These are phyloP conservation scores for Petrocephalus schoutedeni DNA, from an alignment of 2,797 vertebrate species.

Conservation along the genomic window DNA sequence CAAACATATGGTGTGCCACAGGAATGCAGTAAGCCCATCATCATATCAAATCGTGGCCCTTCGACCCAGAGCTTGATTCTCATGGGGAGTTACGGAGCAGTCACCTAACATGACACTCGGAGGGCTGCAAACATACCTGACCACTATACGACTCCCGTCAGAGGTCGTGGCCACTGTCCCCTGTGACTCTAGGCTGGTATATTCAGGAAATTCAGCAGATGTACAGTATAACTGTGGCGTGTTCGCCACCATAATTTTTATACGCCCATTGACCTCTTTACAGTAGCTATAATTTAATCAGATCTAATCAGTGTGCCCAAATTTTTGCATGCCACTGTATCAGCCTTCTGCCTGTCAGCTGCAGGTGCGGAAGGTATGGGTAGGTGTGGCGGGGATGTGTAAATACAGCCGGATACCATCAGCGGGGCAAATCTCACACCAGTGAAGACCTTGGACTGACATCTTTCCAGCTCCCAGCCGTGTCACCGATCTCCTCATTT, in stretches of 20 bases:
- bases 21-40: slow-evolving; percentile 9
- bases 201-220: background rate
- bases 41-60: slow-evolving; percentile 19
- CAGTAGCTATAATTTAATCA: background rate
- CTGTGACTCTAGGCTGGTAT: background rate
- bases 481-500: background rate
- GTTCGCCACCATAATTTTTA: background rate
- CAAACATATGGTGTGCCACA: slow-evolving; percentile 21
- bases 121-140: background rate
- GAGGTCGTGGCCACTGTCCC: background rate
- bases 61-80: background rate
- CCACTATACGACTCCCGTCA: background rate
- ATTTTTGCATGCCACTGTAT: background rate
- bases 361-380: background rate
- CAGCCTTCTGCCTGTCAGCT: background rate
- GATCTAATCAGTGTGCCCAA: background rate
- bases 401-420: background rate
- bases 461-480: background rate
- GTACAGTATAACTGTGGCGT: background rate
- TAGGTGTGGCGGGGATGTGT: background rate
- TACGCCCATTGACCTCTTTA: background rate
- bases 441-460: background rate
- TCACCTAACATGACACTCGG: background rate
- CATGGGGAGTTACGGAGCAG: background rate
- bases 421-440: background rate